Base-by-base conservation (phyloP, 2,797 vertebrate species). In the Lutjanus campechanus region DNA sequence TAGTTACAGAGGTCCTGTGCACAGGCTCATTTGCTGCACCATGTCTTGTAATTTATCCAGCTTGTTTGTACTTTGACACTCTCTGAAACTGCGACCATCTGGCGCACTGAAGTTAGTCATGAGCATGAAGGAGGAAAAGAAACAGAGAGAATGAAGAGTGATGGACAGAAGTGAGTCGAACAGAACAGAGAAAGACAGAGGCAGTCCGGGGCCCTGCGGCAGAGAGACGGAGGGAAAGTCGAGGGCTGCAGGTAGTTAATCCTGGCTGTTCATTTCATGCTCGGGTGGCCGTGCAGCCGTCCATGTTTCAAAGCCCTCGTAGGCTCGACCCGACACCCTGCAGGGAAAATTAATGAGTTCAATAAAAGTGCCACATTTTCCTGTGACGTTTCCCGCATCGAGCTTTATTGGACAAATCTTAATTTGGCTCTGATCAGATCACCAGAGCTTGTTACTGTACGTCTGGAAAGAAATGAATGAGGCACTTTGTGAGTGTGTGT, bases 271-370 rank as follows among this genome's bases (percentile, higher is more conserved):
- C 91, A 94, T 94, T 95, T 95, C 90, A 93, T 66, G 92, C 89
- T 90, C 46, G 62, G 77, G 59, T 74, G 85, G 87, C 64, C 50
- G 58, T 74, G 85, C 72, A 72, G 79, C 80, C 72, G 55, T 85
- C 81, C 76, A 47, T 53, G 83, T 77, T 77, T 84, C 77, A 75
- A 78, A 86, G 76, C 62, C 82, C 79, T 82, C 20, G 46, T 51
- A 81, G 81, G 74, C 73, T 67, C 65, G 46, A 81, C 76, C 69
- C 40, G 86, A 83, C 77, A 7, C 88, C 92, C 88, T 86, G 88
- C 91, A 69, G 90, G 85, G 88, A 86, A 86, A 94, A 95, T 91
- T 94, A 95, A 95, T 95, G 93, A 94, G 92, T 94, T 89, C 88
- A 93, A 94, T 95, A 93, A 95, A 93, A 92, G 71, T 51, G 90